A percentile compares a stretch with the other conserved stretches of the same genome.
Conservation (phyloP, 2,888 invertebrate genomes). For the Taenaris catops region DNA sequence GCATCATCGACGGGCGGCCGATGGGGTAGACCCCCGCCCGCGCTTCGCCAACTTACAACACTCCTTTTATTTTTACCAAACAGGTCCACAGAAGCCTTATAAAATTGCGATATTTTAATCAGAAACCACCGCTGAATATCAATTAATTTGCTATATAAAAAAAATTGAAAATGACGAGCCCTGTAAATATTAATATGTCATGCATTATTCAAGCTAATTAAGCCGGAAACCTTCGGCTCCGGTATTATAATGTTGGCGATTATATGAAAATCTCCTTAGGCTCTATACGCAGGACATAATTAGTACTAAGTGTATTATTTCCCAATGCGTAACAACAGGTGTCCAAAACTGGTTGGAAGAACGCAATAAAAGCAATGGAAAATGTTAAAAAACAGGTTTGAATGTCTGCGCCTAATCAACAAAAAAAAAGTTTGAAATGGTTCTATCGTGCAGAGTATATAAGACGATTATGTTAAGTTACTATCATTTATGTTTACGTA, state of each 20-base stretch:
- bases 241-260: slow-evolving; percentile 32
- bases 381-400: slow-evolving; percentile 24
- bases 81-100: slow-evolving; percentile 55
- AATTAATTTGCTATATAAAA: slow-evolving; percentile 57
- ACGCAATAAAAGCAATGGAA: slow-evolving; percentile 24
- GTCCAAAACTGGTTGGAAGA: slow-evolving; percentile 24
- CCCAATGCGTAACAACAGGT: slow-evolving; percentile 25
- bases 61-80: slow-evolving; percentile 50
- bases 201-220: slow-evolving; percentile 55
- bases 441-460: slow-evolving; percentile 33
- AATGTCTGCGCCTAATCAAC: slow-evolving; percentile 23
- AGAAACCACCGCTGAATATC: slow-evolving; percentile 52
- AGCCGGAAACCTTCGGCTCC: slow-evolving; percentile 22
- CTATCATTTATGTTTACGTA: too few relatives aligned
- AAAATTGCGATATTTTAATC: slow-evolving; percentile 69
- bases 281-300: slow-evolving; percentile 13
- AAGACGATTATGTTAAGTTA: slow-evolving; percentile 41
- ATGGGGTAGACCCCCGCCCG: slow-evolving; percentile 30
- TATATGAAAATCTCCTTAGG: slow-evolving; percentile 31
- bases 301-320: slow-evolving; percentile 18
- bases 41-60: slow-evolving; percentile 29
- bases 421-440: slow-evolving; percentile 28
- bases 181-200: slow-evolving; percentile 47
- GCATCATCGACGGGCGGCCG: slow-evolving; percentile 31
- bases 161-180: slow-evolving; percentile 27